These are phyloP conservation scores for Orchesella flavescens DNA, from an alignment of 2,888 invertebrate species.

Conservation along the genomic window DNA sequence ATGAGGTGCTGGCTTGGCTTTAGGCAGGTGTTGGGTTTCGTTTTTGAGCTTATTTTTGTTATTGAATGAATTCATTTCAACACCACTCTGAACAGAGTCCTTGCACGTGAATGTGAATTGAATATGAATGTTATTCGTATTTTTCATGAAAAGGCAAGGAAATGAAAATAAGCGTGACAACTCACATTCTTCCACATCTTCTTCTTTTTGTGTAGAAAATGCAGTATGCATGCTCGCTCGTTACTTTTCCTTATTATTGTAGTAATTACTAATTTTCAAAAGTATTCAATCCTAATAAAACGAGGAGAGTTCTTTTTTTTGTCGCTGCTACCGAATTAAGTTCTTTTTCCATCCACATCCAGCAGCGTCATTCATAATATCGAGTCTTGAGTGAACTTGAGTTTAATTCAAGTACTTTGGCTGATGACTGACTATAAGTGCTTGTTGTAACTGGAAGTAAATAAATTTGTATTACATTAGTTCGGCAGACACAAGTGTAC, in stretches of 20 bases:
- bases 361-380: constrained; percentile 8
- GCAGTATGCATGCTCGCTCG: not conserved
- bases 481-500: not conserved
- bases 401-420: constrained; percentile 21
- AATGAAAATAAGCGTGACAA: constrained; percentile 25
- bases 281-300: constrained; percentile 11
- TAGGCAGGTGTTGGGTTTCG: no score
- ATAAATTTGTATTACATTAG: not conserved
- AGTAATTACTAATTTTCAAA: constrained; percentile 27
- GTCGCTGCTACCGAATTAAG: not conserved
- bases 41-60: not conserved
- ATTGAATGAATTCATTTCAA: not conserved
- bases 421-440: not conserved
- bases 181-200: not conserved
- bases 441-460: not conserved
- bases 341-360: not conserved
- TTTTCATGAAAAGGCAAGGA: not conserved
- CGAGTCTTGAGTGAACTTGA: constrained; percentile 17
- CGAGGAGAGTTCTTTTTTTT: not conserved
- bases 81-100: not conserved
- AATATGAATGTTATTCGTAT: not conserved
- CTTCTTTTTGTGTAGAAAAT: not conserved
- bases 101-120: no score
- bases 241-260: not conserved
- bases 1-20: no score